A percentile compares a stretch with the other conserved stretches of the same genome.
Evolutionary conservation across 2,797 vertebrate species (phyloP).

Genomic region (Denticeps clupeoides): DNA sequence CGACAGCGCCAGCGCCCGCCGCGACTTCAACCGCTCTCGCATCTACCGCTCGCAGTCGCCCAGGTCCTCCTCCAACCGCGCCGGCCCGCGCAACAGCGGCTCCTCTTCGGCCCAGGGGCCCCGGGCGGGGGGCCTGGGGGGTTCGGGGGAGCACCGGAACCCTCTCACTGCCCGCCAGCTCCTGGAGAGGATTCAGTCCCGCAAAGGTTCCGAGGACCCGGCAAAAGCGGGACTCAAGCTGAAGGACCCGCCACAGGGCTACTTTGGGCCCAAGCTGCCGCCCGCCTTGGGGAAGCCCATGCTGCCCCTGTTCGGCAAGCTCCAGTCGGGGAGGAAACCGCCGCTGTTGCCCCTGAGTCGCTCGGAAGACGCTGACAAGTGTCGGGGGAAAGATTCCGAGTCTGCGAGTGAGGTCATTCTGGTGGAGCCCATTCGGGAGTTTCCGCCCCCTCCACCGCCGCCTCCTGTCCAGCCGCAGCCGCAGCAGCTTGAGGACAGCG

Average conservation of each 20-base stretch:
- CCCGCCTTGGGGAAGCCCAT: conserved; percentile 81
- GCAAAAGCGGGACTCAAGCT: conserved; percentile 79
- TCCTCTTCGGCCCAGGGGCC: conserved; percentile 39
- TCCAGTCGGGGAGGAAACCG: conserved; percentile 76
- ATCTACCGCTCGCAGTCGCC: conserved; percentile 93
- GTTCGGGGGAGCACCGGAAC: conserved; percentile 61
- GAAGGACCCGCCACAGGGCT: conserved; percentile 93
- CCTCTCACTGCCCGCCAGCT: conserved; percentile 82
- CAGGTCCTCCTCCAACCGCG: conserved; percentile 61
- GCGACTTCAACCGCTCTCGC: conserved; percentile 86
- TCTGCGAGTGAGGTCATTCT: conserved; percentile 56
- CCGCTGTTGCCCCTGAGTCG: conserved; percentile 55
- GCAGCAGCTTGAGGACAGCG: conserved; percentile 15
- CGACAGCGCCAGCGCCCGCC: conserved; percentile 66
- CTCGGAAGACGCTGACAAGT: conserved; percentile 64
- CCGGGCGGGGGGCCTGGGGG: conserved; percentile 37
- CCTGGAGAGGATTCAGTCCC: conserved; percentile 85
- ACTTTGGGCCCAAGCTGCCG: conserved; percentile 93
- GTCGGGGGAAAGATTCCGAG: conserved; percentile 46
- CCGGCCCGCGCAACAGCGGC: conserved; percentile 50
- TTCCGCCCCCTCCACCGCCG: conserved; percentile 64
- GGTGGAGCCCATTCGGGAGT: conserved; percentile 66
- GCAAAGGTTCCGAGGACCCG: conserved; percentile 62
- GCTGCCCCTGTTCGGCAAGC: conserved; percentile 87
- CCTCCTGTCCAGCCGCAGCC: conserved; percentile 44